phyloP scores from a whole-genome alignment of 2,888 invertebrate species.

The Tenthredo notha region DNA sequence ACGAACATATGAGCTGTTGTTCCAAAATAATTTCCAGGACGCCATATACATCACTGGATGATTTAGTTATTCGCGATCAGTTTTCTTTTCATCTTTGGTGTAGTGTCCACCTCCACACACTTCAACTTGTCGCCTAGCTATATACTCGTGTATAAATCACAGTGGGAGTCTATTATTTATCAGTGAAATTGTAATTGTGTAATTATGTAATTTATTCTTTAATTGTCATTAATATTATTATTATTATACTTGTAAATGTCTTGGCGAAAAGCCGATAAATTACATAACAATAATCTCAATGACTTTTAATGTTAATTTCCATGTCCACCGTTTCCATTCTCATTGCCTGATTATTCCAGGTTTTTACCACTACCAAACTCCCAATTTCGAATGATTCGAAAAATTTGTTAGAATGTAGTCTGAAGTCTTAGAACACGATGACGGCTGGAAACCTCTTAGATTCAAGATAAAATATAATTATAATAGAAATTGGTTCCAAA shows the following conservation, averaged over 20 bases:
- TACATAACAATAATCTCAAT: background rate
- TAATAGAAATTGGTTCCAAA: background rate
- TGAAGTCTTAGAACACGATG: background rate
- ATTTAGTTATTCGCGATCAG: background rate
- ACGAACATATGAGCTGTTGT: background rate
- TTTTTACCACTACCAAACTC: background rate
- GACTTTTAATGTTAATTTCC: background rate
- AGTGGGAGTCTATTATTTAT: background rate
- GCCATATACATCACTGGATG: background rate
- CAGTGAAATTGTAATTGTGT: background rate
- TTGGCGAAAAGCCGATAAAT: background rate
- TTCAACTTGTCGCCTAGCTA: background rate
- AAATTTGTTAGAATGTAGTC: background rate
- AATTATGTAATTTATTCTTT: background rate
- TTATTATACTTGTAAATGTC: background rate
- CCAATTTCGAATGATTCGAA: background rate
- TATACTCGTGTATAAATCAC: background rate
- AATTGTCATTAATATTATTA: slow-evolving; percentile 3
- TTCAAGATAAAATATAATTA: background rate
- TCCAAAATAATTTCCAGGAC: background rate
- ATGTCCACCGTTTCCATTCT: background rate
- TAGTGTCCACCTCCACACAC: background rate
- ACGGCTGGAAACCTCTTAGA: background rate
- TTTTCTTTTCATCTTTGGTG: background rate
- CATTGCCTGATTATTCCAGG: background rate